Percentiles rank a stretch among this genome's conserved stretches.
Conservation (phyloP, 2,113 vertebrate genomes). For the Pollimyrus isidori region DNA sequence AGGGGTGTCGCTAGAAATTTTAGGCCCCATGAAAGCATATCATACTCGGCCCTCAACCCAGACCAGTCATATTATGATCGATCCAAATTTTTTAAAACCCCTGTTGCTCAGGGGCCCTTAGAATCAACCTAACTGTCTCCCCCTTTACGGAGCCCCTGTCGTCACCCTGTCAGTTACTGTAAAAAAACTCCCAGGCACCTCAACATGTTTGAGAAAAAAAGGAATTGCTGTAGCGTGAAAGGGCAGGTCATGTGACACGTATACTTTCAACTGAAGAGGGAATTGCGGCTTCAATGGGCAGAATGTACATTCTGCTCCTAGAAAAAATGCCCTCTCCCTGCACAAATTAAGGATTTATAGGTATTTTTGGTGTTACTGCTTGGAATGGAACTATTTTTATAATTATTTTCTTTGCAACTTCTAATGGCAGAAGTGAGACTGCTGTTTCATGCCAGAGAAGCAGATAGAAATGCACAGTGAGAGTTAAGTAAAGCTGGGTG, state of each 20-base stretch:
- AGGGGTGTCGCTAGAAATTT: background rate
- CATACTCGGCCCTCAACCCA: background rate
- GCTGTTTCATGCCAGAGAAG: background rate
- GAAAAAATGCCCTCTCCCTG: background rate
- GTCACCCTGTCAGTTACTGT: background rate
- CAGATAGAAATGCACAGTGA: background rate
- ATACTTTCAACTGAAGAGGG: background rate
- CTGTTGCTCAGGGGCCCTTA: background rate
- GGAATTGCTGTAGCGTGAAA: background rate
- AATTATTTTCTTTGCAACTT: background rate
- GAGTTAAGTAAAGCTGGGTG: background rate
- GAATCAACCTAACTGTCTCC: background rate
- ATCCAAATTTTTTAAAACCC: background rate
- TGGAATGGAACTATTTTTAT: background rate
- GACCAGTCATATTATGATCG: background rate
- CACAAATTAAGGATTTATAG: background rate
- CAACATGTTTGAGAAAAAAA: background rate
- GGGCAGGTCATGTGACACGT: background rate
- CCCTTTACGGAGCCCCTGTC: background rate
- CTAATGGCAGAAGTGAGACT: background rate
- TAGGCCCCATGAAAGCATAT: background rate
- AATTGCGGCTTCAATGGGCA: background rate
- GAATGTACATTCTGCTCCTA: background rate
- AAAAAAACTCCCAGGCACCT: background rate
- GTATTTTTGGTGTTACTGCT: background rate